Conservation (phyloP, 1,140 invertebrate species). For the Sinonovacula constricta region DNA sequence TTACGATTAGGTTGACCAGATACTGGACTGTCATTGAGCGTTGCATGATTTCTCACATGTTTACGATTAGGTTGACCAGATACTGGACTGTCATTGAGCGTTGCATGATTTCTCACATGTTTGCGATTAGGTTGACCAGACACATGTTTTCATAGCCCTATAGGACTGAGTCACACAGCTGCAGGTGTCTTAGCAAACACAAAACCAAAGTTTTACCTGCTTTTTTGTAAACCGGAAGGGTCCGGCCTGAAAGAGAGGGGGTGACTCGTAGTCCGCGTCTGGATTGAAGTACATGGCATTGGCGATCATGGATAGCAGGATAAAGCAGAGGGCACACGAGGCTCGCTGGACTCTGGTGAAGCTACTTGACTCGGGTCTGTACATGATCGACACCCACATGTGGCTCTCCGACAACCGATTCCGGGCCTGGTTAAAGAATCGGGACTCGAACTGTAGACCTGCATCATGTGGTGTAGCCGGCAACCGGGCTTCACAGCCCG, state of each 20-base stretch:
- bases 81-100: background rate
- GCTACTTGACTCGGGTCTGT: conserved; percentile 75
- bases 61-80: background rate
- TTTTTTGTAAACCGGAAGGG: conserved; percentile 69
- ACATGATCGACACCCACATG: conserved; percentile 77
- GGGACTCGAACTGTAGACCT: conserved; percentile 68
- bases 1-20: background rate
- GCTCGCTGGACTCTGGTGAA: conserved; percentile 79
- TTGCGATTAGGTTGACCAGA: background rate
- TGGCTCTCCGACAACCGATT: conserved; percentile 74
- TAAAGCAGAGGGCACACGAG: conserved; percentile 77
- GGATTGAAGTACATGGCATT: conserved; percentile 79
- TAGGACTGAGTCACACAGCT: background rate
- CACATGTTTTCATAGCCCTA: background rate
- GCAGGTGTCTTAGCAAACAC: background rate
- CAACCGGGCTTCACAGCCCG: conserved; percentile 66
- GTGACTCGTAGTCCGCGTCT: conserved; percentile 53
- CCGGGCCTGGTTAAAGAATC: conserved; percentile 56
- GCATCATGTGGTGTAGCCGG: conserved; percentile 58
- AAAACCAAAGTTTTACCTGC: conserved; percentile 53
- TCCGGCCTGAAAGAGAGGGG: conserved; percentile 62
- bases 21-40: background rate
- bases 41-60: background rate
- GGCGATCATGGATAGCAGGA: conserved; percentile 79
- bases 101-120: background rate